Percentiles rank a stretch among this genome's conserved stretches.
phyloP scores from a whole-genome alignment of 2,797 vertebrate species.

The Apogon talboti region DNA sequence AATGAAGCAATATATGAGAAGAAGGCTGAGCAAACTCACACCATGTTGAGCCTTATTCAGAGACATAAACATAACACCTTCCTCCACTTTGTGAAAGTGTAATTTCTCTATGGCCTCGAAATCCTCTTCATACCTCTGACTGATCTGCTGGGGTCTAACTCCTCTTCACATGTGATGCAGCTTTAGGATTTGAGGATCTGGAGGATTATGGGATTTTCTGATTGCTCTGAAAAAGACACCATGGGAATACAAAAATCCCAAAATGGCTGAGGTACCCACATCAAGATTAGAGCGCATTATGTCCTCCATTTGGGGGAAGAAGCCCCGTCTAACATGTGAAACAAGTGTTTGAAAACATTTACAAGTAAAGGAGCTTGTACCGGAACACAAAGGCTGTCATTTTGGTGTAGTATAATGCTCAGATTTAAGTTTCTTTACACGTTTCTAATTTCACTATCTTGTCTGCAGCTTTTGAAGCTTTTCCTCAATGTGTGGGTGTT shows the following conservation, averaged over 20 bases:
- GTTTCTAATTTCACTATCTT: too few species aligned
- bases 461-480: too few species aligned
- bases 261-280: slow-evolving; percentile 76
- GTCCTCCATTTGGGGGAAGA: slow-evolving; percentile 46
- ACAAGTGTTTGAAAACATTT: slow-evolving; percentile 39
- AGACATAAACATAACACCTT: neutral
- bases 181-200: slow-evolving; percentile 73
- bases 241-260: slow-evolving; percentile 71
- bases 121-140: slow-evolving; percentile 50
- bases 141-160: slow-evolving; percentile 60
- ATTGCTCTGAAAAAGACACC: slow-evolving; percentile 75
- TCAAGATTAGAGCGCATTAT: slow-evolving; percentile 77
- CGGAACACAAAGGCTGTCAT: slow-evolving; percentile 12
- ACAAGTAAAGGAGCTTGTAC: slow-evolving; percentile 35
- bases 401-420: neutral
- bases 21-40: neutral
- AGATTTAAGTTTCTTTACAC: too few species aligned
- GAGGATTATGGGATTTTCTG: slow-evolving; percentile 81
- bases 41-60: neutral
- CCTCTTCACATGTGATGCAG: slow-evolving; percentile 57
- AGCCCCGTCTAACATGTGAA: slow-evolving; percentile 13
- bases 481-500: neutral
- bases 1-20: slow-evolving; percentile 23
- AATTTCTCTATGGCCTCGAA: slow-evolving; percentile 16
- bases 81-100: slow-evolving; percentile 17